Base-by-base conservation (phyloP, 2,113 vertebrate species). In the Macrotis lagotis region DNA sequence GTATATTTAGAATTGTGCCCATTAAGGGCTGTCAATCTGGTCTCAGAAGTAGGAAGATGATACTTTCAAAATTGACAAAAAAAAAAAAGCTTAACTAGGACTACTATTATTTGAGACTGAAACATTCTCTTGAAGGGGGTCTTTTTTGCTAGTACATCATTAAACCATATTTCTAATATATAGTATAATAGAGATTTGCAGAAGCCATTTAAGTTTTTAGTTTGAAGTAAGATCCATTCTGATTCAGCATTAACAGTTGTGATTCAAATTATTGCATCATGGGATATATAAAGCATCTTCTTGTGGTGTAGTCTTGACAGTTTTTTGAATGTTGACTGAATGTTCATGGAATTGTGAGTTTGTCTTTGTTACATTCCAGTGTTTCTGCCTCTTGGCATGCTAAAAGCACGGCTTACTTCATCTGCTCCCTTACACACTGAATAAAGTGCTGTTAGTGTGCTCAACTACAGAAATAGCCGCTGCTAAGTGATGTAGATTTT, bases 281-380 rank as follows among this genome's bases (percentile, higher is more conserved):
- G 99, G 99, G 99, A 99, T 99, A 99, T 98, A 98, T 98, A 98
- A 99, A 99, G 97, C 98, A 98, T 98, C 92, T 98, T 98, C 96
- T 98, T 98, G 98, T 98, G 97, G 97, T 98, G 95, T 98, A 97
- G 97, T 98, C 97, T 98, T 98, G 98, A 97, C 98, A 98, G 98
- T 98, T 98, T 96, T n/a, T 98, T 99, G 98, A 98, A 98, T 99
- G 98, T 99, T 98, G 98, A 98, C 97, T 98, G 98, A 98, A 98
- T 99, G 99, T 99, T 98, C 98, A 93, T 98, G 98, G 98, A 98
- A 95, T 98, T 97, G 98, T 99, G 96, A 98, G 98, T 98, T 98
- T 98, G 98, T 99, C 99, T 98, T 99, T 99, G 98, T 99, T 99
- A 99, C 99, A 99, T 99, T 99, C 99, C 99, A 99, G 99, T 99